These are phyloP conservation scores for Strigops habroptila DNA, from an alignment of 2,113 vertebrate species.

Conservation along the genomic window DNA sequence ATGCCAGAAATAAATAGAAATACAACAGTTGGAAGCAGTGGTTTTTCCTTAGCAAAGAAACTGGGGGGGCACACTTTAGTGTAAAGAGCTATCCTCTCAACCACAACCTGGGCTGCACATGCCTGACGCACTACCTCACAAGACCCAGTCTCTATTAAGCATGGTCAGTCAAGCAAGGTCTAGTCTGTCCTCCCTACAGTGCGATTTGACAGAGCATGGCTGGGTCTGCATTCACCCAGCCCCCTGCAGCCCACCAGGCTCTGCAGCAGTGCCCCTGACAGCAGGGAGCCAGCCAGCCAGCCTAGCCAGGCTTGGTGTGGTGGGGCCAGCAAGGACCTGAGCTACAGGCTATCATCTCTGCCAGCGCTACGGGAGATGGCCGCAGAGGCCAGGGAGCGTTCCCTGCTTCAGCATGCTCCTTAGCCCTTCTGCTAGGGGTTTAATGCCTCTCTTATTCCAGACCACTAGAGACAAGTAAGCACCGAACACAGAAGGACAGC, in stretches of 20 bases:
- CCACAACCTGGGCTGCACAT: not conserved
- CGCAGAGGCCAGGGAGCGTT: not conserved
- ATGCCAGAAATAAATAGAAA: not conserved
- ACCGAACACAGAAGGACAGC: not conserved
- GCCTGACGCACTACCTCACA: not conserved
- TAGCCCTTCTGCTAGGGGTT: not conserved
- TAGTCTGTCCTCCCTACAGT: not conserved
- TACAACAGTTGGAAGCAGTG: not conserved
- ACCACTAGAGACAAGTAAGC: not conserved
- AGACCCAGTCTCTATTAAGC: not conserved
- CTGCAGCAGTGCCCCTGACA: not conserved
- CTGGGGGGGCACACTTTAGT: not conserved
- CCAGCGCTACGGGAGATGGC: not conserved
- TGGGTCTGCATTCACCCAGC: not conserved
- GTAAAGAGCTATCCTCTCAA: not conserved
- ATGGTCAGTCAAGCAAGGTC: not conserved
- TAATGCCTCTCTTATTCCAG: not conserved
- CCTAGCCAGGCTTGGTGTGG: not conserved
- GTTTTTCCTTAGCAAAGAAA: not conserved
- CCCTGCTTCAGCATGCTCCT: not conserved
- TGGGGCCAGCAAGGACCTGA: not conserved
- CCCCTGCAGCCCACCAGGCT: not conserved
- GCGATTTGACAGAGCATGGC: fast-evolving
- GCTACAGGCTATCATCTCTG: not conserved
- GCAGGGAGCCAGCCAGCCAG: fast-evolving